These are phyloP conservation scores for Oxycera nigricornis DNA, from an alignment of 2,888 invertebrate genomes.

Conservation along the genomic window DNA sequence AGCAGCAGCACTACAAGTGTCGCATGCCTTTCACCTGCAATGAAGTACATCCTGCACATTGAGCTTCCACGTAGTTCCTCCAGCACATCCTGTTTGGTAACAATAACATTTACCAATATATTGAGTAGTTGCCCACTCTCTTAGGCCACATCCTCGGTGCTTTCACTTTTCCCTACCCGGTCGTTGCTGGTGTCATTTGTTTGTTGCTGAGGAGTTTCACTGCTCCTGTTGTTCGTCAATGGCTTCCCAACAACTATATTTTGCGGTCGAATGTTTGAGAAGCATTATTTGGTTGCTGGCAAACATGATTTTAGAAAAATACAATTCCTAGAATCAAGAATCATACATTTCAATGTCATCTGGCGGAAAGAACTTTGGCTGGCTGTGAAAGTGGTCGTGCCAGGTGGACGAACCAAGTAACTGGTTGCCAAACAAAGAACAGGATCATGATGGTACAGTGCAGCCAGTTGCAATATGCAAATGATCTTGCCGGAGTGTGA, in stretches of 20 bases:
- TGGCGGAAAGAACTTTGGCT: too few species aligned
- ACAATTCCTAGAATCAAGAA: slow-evolving; percentile 5
- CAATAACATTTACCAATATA: slow-evolving; percentile 5
- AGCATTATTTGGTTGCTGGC: slow-evolving; percentile 5
- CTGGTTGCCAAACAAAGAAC: background rate
- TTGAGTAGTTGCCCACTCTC: background rate
- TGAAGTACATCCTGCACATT: slow-evolving; percentile 34
- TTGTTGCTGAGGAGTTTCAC: background rate
- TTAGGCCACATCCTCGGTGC: background rate
- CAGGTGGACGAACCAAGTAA: too few species aligned
- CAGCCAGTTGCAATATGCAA: slow-evolving; percentile 21
- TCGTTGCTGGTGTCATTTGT: too few species aligned
- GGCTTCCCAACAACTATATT: background rate
- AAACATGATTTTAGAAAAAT: slow-evolving; percentile 13
- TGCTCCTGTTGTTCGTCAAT: background rate
- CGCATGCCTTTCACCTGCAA: slow-evolving; percentile 37
- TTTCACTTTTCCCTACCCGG: background rate
- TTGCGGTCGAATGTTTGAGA: slow-evolving; percentile 11
- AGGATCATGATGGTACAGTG: too few species aligned
- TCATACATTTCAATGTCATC: too few species aligned
- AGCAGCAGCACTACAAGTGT: slow-evolving; percentile 16
- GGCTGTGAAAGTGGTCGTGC: too few species aligned
- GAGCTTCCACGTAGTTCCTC: slow-evolving; percentile 17
- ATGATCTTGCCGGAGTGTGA: background rate
- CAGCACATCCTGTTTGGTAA: slow-evolving; percentile 8